phyloP scores from a whole-genome alignment of 2,113 vertebrate species.

The Scalopus aquaticus region DNA sequence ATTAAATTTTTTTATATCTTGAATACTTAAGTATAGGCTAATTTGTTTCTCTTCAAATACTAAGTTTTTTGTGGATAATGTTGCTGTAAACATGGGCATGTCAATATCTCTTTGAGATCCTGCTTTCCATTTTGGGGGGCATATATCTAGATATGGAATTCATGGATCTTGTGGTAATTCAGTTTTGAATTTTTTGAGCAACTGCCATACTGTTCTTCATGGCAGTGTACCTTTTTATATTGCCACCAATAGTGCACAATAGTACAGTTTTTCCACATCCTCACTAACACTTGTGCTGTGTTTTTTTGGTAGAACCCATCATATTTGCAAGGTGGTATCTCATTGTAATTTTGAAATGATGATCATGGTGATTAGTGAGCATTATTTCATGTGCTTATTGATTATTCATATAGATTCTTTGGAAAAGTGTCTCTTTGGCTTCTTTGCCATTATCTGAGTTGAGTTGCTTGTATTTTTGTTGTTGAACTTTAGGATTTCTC shows the following conservation, averaged over 20 bases:
- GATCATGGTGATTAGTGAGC: background rate
- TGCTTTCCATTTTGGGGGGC: no score
- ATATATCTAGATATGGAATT: no score
- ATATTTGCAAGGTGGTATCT: background rate
- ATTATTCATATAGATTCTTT: background rate
- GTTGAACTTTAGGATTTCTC: background rate
- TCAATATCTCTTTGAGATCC: no score
- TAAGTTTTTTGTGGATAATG: background rate
- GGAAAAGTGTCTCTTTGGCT: background rate
- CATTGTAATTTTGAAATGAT: background rate
- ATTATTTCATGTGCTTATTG: background rate
- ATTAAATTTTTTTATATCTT: background rate
- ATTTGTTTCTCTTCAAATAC: conserved; percentile 3
- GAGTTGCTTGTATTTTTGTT: background rate
- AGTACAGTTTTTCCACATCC: background rate
- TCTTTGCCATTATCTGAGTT: background rate
- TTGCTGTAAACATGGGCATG: no score
- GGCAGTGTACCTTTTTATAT: background rate
- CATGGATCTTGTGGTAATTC: background rate
- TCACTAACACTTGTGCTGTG: background rate
- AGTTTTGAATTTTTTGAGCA: conserved; percentile 25
- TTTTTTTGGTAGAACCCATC: background rate
- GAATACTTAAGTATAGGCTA: background rate
- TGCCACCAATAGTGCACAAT: background rate
- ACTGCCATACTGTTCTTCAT: background rate